Evolutionary conservation across 2,888 invertebrate genomes (phyloP).

Genomic region (Mythimna pallens): DNA sequence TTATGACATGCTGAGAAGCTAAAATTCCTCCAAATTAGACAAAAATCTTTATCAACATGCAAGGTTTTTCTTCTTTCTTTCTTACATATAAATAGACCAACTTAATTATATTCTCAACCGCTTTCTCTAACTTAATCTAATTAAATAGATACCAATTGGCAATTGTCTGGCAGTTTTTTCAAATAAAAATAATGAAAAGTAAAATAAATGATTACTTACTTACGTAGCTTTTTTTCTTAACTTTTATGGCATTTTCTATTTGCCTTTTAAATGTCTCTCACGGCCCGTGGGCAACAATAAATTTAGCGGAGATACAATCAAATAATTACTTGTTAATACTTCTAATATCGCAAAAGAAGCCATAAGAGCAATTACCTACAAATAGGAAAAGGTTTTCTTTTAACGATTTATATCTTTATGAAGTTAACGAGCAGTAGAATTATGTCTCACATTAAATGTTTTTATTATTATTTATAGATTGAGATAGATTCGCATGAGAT

Average conservation of each 20-base stretch:
- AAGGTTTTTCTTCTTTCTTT: too few relatives aligned
- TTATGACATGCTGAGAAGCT: too few relatives aligned
- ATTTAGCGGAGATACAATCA: slow-evolving; percentile 51
- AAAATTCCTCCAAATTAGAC: too few relatives aligned
- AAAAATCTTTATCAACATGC: background rate
- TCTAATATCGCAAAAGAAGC: slow-evolving; percentile 40
- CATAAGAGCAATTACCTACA: slow-evolving; percentile 41
- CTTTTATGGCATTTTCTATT: slow-evolving; percentile 28
- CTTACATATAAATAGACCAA: background rate
- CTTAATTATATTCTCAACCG: background rate
- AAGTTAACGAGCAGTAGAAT: slow-evolving; percentile 36
- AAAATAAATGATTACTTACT: slow-evolving; percentile 3
- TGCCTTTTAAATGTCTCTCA: slow-evolving; percentile 47
- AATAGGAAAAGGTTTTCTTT: slow-evolving; percentile 51
- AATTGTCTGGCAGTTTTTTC: background rate
- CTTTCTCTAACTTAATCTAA: slow-evolving; percentile 9
- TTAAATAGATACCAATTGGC: slow-evolving; percentile 9
- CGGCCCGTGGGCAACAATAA: slow-evolving; percentile 43
- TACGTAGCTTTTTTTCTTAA: slow-evolving; percentile 15
- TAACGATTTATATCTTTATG: slow-evolving; percentile 37
- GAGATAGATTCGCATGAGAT: slow-evolving; percentile 28
- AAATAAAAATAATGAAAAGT: slow-evolving; percentile 34
- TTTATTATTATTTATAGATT: slow-evolving; percentile 45
- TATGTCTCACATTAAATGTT: slow-evolving; percentile 37
- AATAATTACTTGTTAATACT: slow-evolving; percentile 56